Evolutionary conservation across 1,140 invertebrate genomes (phyloP), one percentile per base, ranked within the genome.

Genomic region (Campoletis sonorensis): DNA sequence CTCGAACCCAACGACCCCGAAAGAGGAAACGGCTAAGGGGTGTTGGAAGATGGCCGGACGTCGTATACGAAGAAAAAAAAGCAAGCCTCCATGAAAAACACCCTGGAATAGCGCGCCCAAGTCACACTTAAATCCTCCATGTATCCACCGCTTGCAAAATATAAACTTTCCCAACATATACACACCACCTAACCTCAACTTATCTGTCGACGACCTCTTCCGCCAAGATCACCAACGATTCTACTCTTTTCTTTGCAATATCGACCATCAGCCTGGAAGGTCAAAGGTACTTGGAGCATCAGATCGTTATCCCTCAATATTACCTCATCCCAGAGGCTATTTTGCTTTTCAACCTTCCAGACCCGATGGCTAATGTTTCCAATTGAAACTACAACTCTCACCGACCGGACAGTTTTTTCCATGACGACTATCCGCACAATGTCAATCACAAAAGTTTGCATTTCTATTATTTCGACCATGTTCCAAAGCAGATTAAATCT

Each of bases 21-120:
- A 87, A 80, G 78, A 37, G 68, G 79, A 80, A 86, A 86, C 80
- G 33, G 80, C 81, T 71, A 86, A 87, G 86, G 81, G 84, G 15
- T 33, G 83, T 80, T 88, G 79, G 79, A 86, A 85, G 84, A 87
- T 87, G 85, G 83, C 86, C 86, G 87, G 87, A 88, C 81, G 84
- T 80, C 76, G 82, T 75, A 26, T 73, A 84, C 84, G 86, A 87
- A 89, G 87, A 85, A 85, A 80, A n/a, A n/a, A n/a, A n/a, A n/a
- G n/a, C n/a, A n/a, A 80, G 84, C 82, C 82, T 85, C 86, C 84
- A 85, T 86, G 84, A 49, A 71, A 37, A 71, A 71, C 37, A 21
- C 18, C 21, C 11, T 26, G 37, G 23, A n/a, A 49, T 45, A 73
- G 71, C 37, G 71, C 40, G 8, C 40, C 11, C 40, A 16, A 21